Evolutionary conservation across 1,140 invertebrate species (phyloP), one percentile per base, ranked within the genome.

Genomic region (Papilio polyxenes): DNA sequence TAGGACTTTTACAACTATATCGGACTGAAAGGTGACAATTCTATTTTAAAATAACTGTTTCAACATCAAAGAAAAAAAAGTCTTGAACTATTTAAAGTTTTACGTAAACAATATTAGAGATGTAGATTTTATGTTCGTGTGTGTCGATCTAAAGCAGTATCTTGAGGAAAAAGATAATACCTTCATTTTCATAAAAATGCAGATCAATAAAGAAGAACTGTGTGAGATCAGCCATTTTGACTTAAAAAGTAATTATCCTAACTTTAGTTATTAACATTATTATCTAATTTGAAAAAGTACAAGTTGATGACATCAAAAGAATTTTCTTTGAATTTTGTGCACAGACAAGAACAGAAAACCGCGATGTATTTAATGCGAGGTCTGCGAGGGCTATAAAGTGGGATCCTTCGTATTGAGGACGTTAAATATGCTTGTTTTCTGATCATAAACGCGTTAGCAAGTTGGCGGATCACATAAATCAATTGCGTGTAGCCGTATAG

Each of bases 391-490:
- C 31, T 72, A 17, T 72, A 72, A 72, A 72, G 31, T 15, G 11
- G 31, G 23, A 37, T 72, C 23, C 65, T 11, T 6, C 31, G 13
- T 72, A 15, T 37, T 40, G 23, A 37, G 65, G 65, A 31, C 65
- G 65, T 72, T 62, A 81, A 80, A 44, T 51, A 75, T 81, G 40
- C 72, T 49, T 80, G 77, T 59, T 82, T 79, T 80, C 75, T 82
- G 62, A 81, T 84, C 75, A 77, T 80, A 82, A 80, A 79, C 51
- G 75, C 80, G 72, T 78, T 75, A 79, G 80, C 56, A 53, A 44
- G 17, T 44, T 72, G 3, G 65, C 65, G 62, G 62, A 15, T 80
- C 77, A 69, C 72, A 82, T 88, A 89, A 87, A 88, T 89, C 87
- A 88, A 87, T 83, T 85, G 40, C 62, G 83, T 78, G 62, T 65